Conservation (phyloP, 30 jellyfish, hydroid and myxozoan species). For the Aurelia sp. region DNA sequence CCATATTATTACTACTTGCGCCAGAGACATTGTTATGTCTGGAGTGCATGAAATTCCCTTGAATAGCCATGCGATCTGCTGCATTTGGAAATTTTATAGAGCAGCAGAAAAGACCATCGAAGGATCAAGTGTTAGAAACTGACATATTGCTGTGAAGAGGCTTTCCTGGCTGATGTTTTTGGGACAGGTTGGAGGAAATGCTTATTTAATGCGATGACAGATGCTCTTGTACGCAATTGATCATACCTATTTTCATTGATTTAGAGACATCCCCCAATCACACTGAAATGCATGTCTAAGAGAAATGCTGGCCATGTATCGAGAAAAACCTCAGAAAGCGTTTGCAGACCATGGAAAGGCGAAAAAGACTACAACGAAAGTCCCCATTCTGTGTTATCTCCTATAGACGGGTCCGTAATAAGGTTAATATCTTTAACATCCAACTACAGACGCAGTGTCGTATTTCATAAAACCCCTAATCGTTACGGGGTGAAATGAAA, state of each 20-base stretch:
- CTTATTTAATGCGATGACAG: background rate
- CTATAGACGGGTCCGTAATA: too few species aligned
- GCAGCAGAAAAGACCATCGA: background rate
- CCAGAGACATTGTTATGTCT: background rate
- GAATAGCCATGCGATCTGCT: constrained; percentile 11
- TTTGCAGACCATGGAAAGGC: too few species aligned
- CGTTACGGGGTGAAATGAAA: too few species aligned
- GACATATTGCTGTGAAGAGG: constrained; percentile 13
- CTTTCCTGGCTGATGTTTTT: constrained; percentile 15
- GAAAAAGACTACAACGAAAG: too few species aligned
- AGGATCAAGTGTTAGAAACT: constrained; percentile 11
- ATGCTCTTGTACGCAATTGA: constrained; percentile 2
- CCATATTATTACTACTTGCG: constrained; percentile 8
- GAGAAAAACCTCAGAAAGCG: too few species aligned
- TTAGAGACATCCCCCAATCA: constrained; percentile 12
- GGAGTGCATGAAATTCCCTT: constrained; percentile 41
- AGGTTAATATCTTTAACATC: too few species aligned
- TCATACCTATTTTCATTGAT: background rate
- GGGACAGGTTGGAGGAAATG: background rate
- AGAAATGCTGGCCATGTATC: too few species aligned
- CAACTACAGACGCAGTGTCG: too few species aligned
- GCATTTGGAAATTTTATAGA: background rate
- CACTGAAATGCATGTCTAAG: too few species aligned
- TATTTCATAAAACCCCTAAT: too few species aligned
- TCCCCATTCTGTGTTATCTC: too few species aligned